Percentiles rank a stretch among this genome's conserved stretches.
Evolutionary conservation across 2,113 vertebrate species (phyloP).

Genomic region (Motacilla tschutschensis): DNA sequence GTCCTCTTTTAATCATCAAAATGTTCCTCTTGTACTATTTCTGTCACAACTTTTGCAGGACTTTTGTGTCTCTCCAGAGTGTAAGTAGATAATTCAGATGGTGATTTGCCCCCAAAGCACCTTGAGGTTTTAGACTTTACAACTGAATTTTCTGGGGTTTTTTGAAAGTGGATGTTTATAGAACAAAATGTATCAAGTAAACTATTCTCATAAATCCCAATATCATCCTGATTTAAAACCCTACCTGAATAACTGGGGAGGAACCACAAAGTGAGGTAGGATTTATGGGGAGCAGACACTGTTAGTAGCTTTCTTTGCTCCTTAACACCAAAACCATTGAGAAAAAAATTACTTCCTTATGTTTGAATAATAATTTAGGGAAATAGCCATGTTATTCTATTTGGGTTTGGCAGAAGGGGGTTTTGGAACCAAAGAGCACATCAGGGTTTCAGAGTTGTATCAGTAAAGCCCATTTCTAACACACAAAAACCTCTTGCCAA

Average conservation of each 20-base stretch:
- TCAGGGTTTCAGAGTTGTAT: not conserved
- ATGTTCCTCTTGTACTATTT: not conserved
- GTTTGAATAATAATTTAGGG: not conserved
- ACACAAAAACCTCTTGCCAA: not conserved
- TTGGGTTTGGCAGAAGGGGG: not conserved
- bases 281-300: not conserved
- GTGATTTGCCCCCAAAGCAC: not conserved
- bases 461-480: not conserved
- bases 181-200: not conserved
- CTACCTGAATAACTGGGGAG: not conserved
- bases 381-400: not conserved
- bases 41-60: not conserved
- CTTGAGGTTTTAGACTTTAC: not conserved
- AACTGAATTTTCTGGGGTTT: not conserved
- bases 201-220: not conserved
- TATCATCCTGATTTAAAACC: not conserved
- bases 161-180: not conserved
- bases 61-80: not conserved
- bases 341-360: not conserved
- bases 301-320: not conserved
- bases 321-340: not conserved
- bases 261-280: not conserved
- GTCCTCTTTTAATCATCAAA: not conserved
- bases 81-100: not conserved
- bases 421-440: not conserved